These are phyloP conservation scores for Myrmecophaga tridactyla DNA, from an alignment of 2,113 vertebrate species.

Conservation along the genomic window DNA sequence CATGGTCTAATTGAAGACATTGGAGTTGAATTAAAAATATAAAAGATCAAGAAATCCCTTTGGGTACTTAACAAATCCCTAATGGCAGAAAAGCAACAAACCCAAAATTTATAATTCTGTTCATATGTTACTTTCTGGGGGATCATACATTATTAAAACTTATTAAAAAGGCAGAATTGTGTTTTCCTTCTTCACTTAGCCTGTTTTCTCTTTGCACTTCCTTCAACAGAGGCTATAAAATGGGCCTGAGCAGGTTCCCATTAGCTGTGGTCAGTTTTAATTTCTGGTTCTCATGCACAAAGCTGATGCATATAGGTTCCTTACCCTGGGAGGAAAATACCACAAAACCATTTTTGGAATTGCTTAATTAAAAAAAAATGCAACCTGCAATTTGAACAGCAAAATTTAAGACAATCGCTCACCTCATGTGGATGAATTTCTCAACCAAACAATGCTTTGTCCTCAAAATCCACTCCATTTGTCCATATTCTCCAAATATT, in stretches of 20 bases:
- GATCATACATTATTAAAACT: constrained; percentile 66
- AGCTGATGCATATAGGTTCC: constrained; percentile 62
- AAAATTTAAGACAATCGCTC: constrained; percentile 57
- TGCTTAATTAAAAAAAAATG: constrained; percentile 73
- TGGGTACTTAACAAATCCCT: constrained; percentile 36
- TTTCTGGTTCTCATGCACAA: constrained; percentile 74
- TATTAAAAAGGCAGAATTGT: constrained; percentile 60
- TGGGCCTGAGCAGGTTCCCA: constrained; percentile 67
- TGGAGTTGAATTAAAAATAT: constrained; percentile 48
- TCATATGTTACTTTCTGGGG: constrained; percentile 62
- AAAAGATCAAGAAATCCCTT: constrained; percentile 43
- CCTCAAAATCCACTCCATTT: constrained; percentile 12
- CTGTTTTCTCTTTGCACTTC: constrained; percentile 75
- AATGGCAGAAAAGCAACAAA: constrained; percentile 55
- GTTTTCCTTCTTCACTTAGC: constrained; percentile 48
- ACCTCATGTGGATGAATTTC: constrained; percentile 39
- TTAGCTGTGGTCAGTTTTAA: constrained; percentile 74
- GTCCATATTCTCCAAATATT: not conserved
- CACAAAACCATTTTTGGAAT: constrained; percentile 60
- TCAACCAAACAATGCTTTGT: constrained; percentile 27
- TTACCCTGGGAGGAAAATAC: constrained; percentile 65
- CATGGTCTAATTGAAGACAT: constrained; percentile 40
- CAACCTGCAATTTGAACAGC: constrained; percentile 57
- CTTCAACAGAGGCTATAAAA: constrained; percentile 70
- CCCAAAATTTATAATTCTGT: constrained; percentile 66